A percentile compares a stretch with the other conserved stretches of the same genome.
These are phyloP conservation scores for Ectobius pallidus DNA, from an alignment of 2,888 invertebrate genomes.

Conservation along the genomic window DNA sequence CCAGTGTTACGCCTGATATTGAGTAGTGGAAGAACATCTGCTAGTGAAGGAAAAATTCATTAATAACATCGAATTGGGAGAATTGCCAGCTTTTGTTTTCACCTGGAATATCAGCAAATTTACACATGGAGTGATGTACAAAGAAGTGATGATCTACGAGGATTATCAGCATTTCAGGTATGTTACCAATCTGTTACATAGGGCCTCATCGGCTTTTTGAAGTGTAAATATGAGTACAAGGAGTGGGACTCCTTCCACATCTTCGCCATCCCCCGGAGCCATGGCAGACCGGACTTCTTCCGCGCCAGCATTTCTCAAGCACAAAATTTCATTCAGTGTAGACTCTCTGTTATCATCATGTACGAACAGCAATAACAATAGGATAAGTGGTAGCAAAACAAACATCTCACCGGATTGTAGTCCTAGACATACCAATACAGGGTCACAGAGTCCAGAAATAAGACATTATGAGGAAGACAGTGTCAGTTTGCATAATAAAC, in stretches of 20 bases:
- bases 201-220: too few relatives aligned
- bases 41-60: too few relatives aligned
- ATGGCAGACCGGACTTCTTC: neutral
- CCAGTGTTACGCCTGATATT: too few relatives aligned
- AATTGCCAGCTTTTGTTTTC: too few relatives aligned
- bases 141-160: too few relatives aligned
- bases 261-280: neutral
- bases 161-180: too few relatives aligned
- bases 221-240: neutral
- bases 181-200: too few relatives aligned
- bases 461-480: neutral
- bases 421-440: neutral
- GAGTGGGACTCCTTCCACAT: neutral
- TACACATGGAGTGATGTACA: too few relatives aligned
- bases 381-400: neutral
- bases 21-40: too few relatives aligned
- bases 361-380: neutral
- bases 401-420: neutral
- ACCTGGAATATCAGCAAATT: too few relatives aligned
- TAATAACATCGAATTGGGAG: too few relatives aligned
- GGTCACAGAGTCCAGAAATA: neutral
- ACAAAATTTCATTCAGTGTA: slow-evolving; percentile 76
- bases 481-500: neutral
- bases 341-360: slow-evolving; percentile 62
- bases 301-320: slow-evolving; percentile 56